Percentiles rank a stretch among this genome's conserved stretches.
These are phyloP conservation scores for Odontocolon sp. DNA, from an alignment of 2,888 invertebrate species.

Conservation along the genomic window DNA sequence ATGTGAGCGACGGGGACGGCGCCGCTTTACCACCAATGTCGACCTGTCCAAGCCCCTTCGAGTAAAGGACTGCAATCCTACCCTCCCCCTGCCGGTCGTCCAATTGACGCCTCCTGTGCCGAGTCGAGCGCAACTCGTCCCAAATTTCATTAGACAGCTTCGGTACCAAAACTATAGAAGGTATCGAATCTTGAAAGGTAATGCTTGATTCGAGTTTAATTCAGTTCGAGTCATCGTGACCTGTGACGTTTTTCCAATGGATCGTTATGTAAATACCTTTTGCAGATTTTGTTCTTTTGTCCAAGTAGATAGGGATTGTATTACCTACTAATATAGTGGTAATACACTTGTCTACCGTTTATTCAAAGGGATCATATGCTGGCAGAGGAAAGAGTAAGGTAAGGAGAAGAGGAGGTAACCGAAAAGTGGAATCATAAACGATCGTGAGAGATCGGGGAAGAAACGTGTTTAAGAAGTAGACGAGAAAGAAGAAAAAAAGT, in stretches of 20 bases:
- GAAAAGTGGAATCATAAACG: slow-evolving; percentile 25
- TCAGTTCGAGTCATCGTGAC: not conserved
- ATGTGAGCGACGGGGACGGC: slow-evolving; percentile 1
- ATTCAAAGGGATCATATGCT: not conserved
- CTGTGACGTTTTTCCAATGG: not conserved
- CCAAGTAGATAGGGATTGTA: not conserved
- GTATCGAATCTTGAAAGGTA: not conserved
- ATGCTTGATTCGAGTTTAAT: not conserved
- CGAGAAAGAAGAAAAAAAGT: slow-evolving; percentile 3
- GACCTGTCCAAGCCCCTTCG: slow-evolving; percentile 10
- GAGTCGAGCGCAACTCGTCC: slow-evolving; percentile 10
- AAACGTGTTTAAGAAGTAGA: not conserved
- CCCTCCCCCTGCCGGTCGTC: no score
- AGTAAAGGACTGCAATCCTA: not conserved
- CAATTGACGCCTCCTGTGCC: no score
- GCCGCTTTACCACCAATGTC: slow-evolving; percentile 30
- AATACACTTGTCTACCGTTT: slow-evolving; percentile 7
- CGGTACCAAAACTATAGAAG: not conserved
- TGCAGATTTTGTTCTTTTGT: no score
- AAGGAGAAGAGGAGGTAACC: not conserved
- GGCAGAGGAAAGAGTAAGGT: not conserved
- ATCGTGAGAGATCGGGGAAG: not conserved
- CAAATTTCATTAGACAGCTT: not conserved
- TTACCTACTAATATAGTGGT: not conserved
- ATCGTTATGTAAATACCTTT: no score